Conservation (phyloP, 2,113 vertebrate genomes). For the Nannobrachium achirus region DNA sequence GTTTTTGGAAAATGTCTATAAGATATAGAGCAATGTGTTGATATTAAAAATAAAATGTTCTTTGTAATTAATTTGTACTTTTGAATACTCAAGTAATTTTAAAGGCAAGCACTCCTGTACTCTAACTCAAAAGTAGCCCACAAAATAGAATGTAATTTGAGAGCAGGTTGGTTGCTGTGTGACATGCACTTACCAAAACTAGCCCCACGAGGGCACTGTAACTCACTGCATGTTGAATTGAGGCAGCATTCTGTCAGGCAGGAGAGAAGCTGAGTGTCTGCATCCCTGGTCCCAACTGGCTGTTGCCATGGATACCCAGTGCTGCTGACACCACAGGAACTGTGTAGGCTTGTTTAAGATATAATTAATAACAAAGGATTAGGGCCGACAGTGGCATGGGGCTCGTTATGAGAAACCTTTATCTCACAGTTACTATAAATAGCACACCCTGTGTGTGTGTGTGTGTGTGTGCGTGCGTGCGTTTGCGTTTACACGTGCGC, state of each 20-base stretch:
- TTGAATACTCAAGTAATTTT: too few species aligned
- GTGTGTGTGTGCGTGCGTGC: conserved; percentile 34
- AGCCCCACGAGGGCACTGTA: conserved; percentile 40
- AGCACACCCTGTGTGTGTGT: conserved; percentile 40
- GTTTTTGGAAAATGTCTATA: too few species aligned
- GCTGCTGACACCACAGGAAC: conserved; percentile 76
- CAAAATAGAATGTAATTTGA: too few species aligned
- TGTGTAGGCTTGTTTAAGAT: conserved; percentile 80
- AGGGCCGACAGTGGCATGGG: conserved; percentile 68
- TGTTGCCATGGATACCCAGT: conserved; percentile 80
- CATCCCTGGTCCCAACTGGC: conserved; percentile 60
- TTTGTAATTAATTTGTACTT: too few species aligned
- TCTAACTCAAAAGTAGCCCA: too few species aligned
- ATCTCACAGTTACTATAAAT: conserved; percentile 74
- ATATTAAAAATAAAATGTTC: too few species aligned
- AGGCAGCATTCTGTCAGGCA: conserved; percentile 43
- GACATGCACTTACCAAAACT: background rate
- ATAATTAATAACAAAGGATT: conserved; percentile 80
- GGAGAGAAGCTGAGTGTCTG: conserved; percentile 31
- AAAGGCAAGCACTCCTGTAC: too few species aligned
- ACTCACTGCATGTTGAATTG: conserved; percentile 28
- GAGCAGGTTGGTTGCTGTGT: background rate
- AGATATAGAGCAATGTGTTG: too few species aligned
- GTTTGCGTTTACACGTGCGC: conserved; percentile 9
- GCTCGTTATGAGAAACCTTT: conserved; percentile 64